Evolutionary conservation across 2,888 invertebrate genomes (phyloP).

Genomic region (Cantharis nigra): DNA sequence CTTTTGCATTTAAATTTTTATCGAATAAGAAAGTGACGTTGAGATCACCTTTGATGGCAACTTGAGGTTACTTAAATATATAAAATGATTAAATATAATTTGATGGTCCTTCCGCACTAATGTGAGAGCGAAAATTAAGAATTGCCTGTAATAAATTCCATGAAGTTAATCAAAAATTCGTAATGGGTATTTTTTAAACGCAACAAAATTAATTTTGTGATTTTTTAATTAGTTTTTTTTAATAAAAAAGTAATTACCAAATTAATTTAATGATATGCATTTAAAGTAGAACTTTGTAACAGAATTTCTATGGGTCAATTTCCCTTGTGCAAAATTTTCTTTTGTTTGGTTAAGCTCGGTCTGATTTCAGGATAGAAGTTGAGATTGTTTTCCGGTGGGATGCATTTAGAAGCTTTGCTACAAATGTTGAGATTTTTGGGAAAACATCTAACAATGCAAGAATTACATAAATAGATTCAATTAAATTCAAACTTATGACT

Average conservation of each 20-base stretch:
- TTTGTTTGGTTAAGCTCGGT: conserved; percentile 13
- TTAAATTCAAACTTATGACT: background rate
- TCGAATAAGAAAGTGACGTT: background rate
- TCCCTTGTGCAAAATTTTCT: conserved; percentile 26
- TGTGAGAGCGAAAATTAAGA: background rate
- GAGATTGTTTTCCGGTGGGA: conserved; percentile 23
- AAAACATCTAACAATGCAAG: background rate
- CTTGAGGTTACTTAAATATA: background rate
- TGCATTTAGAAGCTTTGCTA: conserved; percentile 18
- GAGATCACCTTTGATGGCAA: background rate
- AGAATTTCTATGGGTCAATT: conserved; percentile 20
- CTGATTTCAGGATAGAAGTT: conserved; percentile 20
- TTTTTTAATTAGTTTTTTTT: background rate
- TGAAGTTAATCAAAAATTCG: background rate
- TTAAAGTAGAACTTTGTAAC: conserved; percentile 9
- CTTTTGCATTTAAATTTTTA: background rate
- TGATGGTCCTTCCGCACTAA: background rate
- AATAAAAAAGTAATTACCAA: background rate
- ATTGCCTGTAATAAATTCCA: background rate
- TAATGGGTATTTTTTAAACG: background rate
- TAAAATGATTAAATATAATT: background rate
- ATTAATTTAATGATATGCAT: conserved; percentile 14
- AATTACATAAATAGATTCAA: background rate
- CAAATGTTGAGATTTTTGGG: conserved; percentile 13
- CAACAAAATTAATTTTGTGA: background rate